These are phyloP conservation scores for Aphidius gifuensis DNA, from an alignment of 1,140 invertebrate genomes.

Conservation along the genomic window DNA sequence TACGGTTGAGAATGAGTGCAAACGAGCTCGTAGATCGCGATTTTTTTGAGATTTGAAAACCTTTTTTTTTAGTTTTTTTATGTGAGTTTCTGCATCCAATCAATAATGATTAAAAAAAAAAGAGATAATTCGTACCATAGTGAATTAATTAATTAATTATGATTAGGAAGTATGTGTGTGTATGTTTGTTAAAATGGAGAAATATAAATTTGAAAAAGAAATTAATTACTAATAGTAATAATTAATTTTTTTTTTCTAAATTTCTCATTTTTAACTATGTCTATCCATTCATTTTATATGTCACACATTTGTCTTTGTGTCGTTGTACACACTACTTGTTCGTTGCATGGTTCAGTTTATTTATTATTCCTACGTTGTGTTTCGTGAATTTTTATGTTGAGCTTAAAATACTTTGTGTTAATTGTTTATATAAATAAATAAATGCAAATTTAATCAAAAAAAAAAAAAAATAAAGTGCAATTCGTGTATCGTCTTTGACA, in stretches of 20 bases:
- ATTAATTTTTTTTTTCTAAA: constrained; percentile 25
- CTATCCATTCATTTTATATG: constrained; percentile 10
- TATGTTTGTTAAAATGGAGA: constrained; percentile 14
- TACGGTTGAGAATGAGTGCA: constrained; percentile 21
- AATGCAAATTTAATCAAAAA: not conserved
- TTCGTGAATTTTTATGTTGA: constrained; percentile 49
- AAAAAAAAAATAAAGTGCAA: not conserved
- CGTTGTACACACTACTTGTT: constrained; percentile 31
- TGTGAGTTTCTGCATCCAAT: constrained; percentile 16
- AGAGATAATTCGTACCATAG: constrained; percentile 3
- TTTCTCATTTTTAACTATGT: constrained; percentile 16
- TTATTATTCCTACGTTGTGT: constrained; percentile 55
- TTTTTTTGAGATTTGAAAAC: constrained; percentile 16
- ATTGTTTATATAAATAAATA: constrained; percentile 31
- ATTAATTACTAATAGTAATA: constrained; percentile 26
- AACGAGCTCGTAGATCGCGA: constrained; percentile 24
- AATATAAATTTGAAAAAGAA: constrained; percentile 2
- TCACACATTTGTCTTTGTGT: constrained; percentile 20
- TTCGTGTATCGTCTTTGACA: constrained; percentile 22
- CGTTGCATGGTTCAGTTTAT: constrained; percentile 59
- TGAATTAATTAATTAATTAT: not conserved
- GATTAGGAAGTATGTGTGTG: constrained; percentile 22
- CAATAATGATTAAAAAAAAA: not conserved
- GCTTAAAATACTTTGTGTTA: constrained; percentile 35
- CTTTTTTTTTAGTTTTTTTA: constrained; percentile 16